A percentile compares a stretch with the other conserved stretches of the same genome.
Conservation (phyloP, 2,888 invertebrate species). For the Drosophila atripex region DNA sequence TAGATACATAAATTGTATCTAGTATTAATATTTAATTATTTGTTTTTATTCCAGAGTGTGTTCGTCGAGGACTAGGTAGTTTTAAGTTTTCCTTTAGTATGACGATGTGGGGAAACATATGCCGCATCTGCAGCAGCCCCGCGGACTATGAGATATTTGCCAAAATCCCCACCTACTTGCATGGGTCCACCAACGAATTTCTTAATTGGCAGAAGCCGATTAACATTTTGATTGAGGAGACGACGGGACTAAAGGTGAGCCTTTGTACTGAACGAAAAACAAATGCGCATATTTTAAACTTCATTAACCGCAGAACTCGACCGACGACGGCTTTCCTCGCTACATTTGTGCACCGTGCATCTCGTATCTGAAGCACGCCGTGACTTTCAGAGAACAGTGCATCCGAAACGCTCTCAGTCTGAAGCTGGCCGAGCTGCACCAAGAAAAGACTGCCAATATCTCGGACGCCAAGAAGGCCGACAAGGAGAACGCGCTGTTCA, state of each 20-base stretch:
- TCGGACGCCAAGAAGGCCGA: constrained; percentile 34
- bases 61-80: constrained; percentile 11
- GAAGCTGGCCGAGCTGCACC: constrained; percentile 60
- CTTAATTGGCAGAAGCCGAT: constrained; percentile 82
- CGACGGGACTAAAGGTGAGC: constrained; percentile 81
- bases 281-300: no score
- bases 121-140: constrained; percentile 83
- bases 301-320: constrained; percentile 62
- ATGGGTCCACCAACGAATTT: constrained; percentile 81
- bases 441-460: constrained; percentile 52
- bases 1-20: no score
- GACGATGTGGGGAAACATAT: constrained; percentile 81
- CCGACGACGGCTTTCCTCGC: constrained; percentile 81
- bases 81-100: constrained; percentile 41
- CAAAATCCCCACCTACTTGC: constrained; percentile 83
- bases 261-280: not conserved
- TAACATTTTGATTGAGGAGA: constrained; percentile 80
- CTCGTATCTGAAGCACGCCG: constrained; percentile 83
- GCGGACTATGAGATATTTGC: constrained; percentile 82
- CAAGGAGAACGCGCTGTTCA: constrained; percentile 62
- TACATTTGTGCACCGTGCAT: constrained; percentile 83
- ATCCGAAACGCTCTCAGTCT: constrained; percentile 80
- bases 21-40: not conserved
- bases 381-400: constrained; percentile 82
- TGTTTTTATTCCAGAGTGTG: no score